Base-by-base conservation (phyloP, 1,140 invertebrate species). In the Ceratosolen solmsi region DNA sequence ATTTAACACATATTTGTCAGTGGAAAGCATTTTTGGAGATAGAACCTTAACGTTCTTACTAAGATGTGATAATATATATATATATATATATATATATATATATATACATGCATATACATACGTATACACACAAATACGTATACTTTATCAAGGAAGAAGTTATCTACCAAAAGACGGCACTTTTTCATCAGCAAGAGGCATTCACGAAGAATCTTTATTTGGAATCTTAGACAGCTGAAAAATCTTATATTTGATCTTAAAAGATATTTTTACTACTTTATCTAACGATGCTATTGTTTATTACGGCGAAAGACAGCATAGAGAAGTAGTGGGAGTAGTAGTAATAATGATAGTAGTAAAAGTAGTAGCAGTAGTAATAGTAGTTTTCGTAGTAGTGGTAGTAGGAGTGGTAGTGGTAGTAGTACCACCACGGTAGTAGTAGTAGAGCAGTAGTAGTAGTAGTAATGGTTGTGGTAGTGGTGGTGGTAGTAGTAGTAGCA, bases 71-170 rank as follows among this genome's bases (percentile, higher is more conserved):
- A 51, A 22, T n/a, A 2, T 72, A 49, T 30, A 72, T 27, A 70
- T 41, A 41, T 41, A 22, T 70, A 70, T 17, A 68, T 36, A 68
- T 68, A 33, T 68, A 68, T 38, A 68, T n/a, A 2, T 72, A 49
- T 30, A 72, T 27, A 70, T 41, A 41, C 36, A 22, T 70, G 38
- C 17, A 68, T 36, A 68, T 68, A 33, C 33, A 68, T 38, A 68
- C 13, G 13, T 36, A 68, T 68, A 36, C 13, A 30, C 38, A 30
- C 38, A 70, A 11, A 11, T 51, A 27, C 27, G 49, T 49, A 54
- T 73, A 33, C 13, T 38, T 68, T 38, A 68, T 38, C 63, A 38
- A 38, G 33, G 8, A 11, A n/a, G 17, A 38, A 68, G 22, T 68
- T 15, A 68, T 36, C 33, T 13, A 20, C 5, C 8, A 13, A 38